Evolutionary conservation across 2,888 invertebrate genomes (phyloP).

Genomic region (Folsomia candida): DNA sequence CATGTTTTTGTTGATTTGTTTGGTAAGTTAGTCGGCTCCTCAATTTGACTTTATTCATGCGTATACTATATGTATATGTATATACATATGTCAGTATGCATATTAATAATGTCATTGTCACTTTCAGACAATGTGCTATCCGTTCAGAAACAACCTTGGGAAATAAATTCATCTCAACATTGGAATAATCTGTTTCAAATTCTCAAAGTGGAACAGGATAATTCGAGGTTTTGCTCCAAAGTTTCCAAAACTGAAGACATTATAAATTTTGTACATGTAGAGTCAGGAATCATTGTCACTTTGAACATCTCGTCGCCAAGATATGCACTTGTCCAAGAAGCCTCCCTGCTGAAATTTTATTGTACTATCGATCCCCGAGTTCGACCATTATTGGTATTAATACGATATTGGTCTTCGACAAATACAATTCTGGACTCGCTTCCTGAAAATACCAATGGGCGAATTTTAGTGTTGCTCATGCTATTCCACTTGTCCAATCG

Average conservation of each 20-base stretch:
- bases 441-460: not conserved
- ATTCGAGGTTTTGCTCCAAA: conserved; percentile 4
- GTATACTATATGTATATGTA: too few relatives aligned
- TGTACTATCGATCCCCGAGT: conserved; percentile 10
- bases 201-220: conserved; percentile 2
- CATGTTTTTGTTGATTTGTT: conserved; percentile 9
- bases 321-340: conserved; percentile 7
- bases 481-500: conserved; percentile 11
- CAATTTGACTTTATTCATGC: too few relatives aligned
- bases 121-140: not conserved
- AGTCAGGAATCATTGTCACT: conserved; percentile 2
- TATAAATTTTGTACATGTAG: conserved; percentile 2
- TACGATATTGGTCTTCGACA: conserved; percentile 7
- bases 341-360: not conserved
- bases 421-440: not conserved
- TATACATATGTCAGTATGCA: not conserved
- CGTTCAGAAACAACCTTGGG: conserved; percentile 7
- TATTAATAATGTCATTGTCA: not conserved
- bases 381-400: conserved; percentile 5
- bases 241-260: not conserved
- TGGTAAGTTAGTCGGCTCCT: conserved; percentile 7
- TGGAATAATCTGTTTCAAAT: conserved; percentile 2
- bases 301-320: not conserved
- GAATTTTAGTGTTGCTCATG: conserved; percentile 2
- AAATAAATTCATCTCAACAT: not conserved